These are phyloP conservation scores for Parus major DNA, from an alignment of 2,113 vertebrate genomes.

Conservation along the genomic window DNA sequence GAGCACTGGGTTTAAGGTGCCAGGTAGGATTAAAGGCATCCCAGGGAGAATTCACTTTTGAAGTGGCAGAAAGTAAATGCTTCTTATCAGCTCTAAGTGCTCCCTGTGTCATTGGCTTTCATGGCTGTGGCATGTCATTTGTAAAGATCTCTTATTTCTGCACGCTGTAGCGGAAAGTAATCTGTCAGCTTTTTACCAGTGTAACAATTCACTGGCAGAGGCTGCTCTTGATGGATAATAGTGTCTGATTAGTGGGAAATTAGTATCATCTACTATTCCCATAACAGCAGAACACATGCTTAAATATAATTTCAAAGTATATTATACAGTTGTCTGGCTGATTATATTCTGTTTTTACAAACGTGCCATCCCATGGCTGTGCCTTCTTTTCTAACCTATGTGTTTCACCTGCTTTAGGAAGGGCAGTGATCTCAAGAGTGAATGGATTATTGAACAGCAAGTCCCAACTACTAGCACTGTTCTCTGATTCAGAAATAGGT, in stretches of 20 bases:
- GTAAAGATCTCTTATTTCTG: constrained; percentile 36
- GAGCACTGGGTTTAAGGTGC: constrained; percentile 53
- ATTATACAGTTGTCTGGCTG: not conserved
- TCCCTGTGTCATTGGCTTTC: constrained; percentile 48
- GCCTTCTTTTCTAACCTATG: not conserved
- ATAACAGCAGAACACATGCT: not conserved
- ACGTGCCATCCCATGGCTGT: not conserved
- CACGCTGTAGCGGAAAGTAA: constrained; percentile 17
- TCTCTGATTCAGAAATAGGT: not conserved
- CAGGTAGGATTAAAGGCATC: constrained; percentile 69
- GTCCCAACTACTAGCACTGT: not conserved
- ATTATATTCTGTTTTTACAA: not conserved
- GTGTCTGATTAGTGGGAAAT: constrained; percentile 18
- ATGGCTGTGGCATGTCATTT: constrained; percentile 30
- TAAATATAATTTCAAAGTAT: not conserved
- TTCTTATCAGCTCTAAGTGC: constrained; percentile 52
- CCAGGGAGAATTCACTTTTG: constrained; percentile 61
- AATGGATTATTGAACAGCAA: not conserved
- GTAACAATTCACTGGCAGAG: not conserved
- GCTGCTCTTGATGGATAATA: constrained; percentile 19
- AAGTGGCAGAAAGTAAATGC: constrained; percentile 58
- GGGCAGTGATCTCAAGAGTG: not conserved
- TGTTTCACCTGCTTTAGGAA: not conserved
- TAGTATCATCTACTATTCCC: not conserved
- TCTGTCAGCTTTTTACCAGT: constrained; percentile 33